Conservation (phyloP, 2,888 invertebrate genomes). For the Stramonita haemastoma region DNA sequence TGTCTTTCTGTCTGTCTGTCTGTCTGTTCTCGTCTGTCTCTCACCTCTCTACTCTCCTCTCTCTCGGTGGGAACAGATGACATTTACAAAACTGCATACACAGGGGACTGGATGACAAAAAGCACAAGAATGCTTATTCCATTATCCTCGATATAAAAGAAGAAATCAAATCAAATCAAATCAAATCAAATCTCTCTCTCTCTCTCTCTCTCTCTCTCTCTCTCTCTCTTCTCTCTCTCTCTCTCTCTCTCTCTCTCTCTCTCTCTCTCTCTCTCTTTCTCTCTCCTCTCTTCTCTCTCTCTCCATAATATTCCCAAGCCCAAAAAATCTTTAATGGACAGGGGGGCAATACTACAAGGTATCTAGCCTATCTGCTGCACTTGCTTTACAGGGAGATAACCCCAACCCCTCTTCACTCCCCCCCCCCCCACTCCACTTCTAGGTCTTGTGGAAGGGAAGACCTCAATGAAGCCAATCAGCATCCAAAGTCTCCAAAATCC, state of each 20-base stretch:
- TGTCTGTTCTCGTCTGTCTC: background rate
- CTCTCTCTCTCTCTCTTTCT: background rate
- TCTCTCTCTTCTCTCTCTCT: background rate
- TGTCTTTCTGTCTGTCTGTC: conserved; percentile 4
- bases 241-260: background rate
- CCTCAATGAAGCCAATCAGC: conserved; percentile 8
- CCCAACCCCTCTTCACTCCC: background rate
- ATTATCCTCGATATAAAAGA: too few relatives aligned
- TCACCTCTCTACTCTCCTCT: background rate
- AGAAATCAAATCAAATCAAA: too few relatives aligned
- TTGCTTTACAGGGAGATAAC: conserved; percentile 2
- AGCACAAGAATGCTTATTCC: too few relatives aligned
- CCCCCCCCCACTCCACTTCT: background rate
- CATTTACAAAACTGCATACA: too few relatives aligned
- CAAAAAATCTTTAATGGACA: background rate
- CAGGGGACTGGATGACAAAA: too few relatives aligned
- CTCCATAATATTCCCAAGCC: background rate
- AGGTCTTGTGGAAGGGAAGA: background rate
- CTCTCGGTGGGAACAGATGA: too few relatives aligned
- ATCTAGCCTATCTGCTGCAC: background rate
- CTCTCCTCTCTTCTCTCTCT: background rate
- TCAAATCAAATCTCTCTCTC: too few relatives aligned
- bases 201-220: too few relatives aligned
- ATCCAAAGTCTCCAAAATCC: background rate
- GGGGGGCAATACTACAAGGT: too few relatives aligned